Percentiles rank a stretch among this genome's conserved stretches.
Conservation (phyloP, 2,888 invertebrate genomes). For the Uloborus plumipes region DNA sequence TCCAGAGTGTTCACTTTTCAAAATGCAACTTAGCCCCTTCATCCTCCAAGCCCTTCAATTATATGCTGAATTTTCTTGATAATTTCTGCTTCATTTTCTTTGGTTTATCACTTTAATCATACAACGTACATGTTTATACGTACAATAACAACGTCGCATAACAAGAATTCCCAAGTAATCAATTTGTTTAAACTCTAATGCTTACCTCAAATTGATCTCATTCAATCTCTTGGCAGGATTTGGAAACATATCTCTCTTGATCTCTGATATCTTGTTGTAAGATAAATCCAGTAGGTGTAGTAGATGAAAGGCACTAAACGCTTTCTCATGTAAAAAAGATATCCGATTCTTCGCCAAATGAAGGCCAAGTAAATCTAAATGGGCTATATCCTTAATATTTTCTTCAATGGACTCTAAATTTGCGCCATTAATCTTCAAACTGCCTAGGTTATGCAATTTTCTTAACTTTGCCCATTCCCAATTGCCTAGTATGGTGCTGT, state of each 20-base stretch:
- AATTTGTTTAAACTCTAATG: no score
- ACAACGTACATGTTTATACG: no score
- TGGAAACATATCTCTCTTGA: slow-evolving; percentile 28
- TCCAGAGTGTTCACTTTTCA: no score
- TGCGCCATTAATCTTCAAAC: neutral
- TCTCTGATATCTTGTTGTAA: slow-evolving; percentile 2
- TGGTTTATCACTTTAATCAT: no score
- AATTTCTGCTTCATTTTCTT: no score
- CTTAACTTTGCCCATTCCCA: slow-evolving; percentile 27
- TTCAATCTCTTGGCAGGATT: slow-evolving; percentile 15
- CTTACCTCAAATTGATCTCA: slow-evolving; percentile 17
- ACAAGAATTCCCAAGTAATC: no score
- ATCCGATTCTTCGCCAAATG: slow-evolving; percentile 19
- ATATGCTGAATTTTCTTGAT: no score
- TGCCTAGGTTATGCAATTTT: slow-evolving; percentile 5
- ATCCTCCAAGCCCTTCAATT: no score
- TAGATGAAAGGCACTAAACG: slow-evolving; percentile 11
- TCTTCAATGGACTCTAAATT: slow-evolving; percentile 2
- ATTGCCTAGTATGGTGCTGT: neutral
- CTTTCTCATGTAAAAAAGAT: neutral
- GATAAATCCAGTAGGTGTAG: neutral
- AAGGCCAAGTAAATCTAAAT: neutral
- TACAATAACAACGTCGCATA: no score
- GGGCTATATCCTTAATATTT: slow-evolving; percentile 8
- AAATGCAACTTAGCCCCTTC: no score